Evolutionary conservation across 2,888 invertebrate genomes (phyloP).

Genomic region (Pollenia griseotomentosa): DNA sequence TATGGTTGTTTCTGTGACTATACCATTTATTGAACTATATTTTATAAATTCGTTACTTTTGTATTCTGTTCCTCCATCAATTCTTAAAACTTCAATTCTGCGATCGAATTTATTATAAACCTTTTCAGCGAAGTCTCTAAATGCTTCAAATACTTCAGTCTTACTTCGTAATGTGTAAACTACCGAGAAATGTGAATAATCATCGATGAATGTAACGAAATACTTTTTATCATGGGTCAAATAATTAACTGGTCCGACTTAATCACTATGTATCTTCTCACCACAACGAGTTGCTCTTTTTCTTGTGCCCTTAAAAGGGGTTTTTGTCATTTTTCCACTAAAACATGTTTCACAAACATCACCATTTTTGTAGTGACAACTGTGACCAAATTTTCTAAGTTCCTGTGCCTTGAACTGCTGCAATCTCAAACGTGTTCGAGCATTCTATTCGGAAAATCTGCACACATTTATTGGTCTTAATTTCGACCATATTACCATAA

Average conservation of each 20-base stretch:
- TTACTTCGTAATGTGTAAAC: constrained; percentile 12
- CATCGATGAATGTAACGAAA: constrained; percentile 37
- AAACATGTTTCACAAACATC: constrained; percentile 14
- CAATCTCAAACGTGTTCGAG: constrained; percentile 27
- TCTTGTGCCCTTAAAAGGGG: constrained; percentile 16
- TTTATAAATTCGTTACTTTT: neutral
- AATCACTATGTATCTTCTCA: constrained; percentile 17
- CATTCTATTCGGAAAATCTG: constrained; percentile 8
- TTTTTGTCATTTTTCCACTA: neutral
- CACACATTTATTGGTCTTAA: constrained; percentile 9
- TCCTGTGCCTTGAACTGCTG: neutral
- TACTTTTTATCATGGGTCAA: constrained; percentile 21
- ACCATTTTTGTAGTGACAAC: neutral
- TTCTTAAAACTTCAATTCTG: too few species aligned
- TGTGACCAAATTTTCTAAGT: constrained; percentile 33
- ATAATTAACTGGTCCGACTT: constrained; percentile 29
- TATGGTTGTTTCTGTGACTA: constrained; percentile 11
- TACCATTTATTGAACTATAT: constrained; percentile 29
- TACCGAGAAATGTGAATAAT: constrained; percentile 24
- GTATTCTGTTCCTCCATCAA: too few species aligned
- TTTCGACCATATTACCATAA: neutral
- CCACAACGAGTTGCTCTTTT: neutral
- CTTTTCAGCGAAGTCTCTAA: constrained; percentile 34
- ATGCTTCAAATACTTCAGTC: neutral
- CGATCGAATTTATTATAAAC: constrained; percentile 6